Conservation (phyloP, 2,113 vertebrate species). For the Antigone vipio region DNA sequence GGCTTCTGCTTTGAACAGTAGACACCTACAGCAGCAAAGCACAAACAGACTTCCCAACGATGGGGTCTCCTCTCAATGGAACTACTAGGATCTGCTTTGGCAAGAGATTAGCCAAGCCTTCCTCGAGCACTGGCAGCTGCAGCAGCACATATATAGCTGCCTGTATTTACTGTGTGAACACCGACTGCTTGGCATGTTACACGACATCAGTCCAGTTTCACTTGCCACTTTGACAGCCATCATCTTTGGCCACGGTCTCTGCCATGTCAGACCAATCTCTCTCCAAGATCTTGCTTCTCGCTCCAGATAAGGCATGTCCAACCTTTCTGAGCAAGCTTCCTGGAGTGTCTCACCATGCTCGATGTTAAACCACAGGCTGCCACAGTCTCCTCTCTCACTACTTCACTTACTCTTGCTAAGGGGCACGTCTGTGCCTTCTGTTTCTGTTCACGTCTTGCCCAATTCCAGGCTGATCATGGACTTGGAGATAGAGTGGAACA, state of each 20-base stretch:
- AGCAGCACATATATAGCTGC: neutral
- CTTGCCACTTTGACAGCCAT: neutral
- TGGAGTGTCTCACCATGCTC: neutral
- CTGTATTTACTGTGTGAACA: neutral
- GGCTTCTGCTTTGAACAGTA: neutral
- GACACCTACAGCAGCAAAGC: neutral
- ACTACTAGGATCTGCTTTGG: neutral
- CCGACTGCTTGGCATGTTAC: neutral
- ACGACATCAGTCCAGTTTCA: neutral
- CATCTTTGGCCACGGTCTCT: neutral
- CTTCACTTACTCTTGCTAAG: neutral
- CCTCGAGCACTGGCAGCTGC: neutral
- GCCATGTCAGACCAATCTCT: neutral
- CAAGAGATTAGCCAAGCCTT: neutral
- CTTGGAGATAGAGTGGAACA: neutral
- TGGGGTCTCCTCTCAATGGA: neutral
- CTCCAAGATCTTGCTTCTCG: neutral
- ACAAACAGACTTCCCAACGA: neutral
- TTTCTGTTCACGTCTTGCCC: neutral
- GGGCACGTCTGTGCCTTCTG: neutral
- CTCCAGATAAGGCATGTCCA: neutral
- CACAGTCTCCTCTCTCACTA: neutral
- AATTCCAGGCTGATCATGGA: neutral
- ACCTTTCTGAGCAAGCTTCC: neutral
- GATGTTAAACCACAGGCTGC: neutral